These are phyloP conservation scores for Hoplodrina blanda DNA, from an alignment of 2,888 invertebrate species.

Conservation along the genomic window DNA sequence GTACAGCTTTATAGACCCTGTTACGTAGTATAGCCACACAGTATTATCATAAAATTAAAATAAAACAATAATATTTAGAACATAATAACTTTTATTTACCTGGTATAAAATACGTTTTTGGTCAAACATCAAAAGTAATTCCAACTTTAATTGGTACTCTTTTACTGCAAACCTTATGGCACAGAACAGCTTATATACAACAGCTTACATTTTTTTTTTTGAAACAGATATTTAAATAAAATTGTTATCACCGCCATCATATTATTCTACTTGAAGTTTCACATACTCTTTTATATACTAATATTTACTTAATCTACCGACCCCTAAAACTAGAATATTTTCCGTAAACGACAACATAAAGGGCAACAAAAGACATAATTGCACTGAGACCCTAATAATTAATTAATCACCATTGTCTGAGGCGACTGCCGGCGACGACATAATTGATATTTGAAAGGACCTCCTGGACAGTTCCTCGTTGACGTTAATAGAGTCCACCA, in stretches of 20 bases:
- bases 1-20: too few species aligned
- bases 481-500: constrained; percentile 53
- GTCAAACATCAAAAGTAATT: not conserved
- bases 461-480: constrained; percentile 74
- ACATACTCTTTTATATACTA: not conserved
- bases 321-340: constrained; percentile 42
- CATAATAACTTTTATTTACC: too few species aligned
- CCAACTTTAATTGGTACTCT: not conserved
- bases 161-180: too few species aligned
- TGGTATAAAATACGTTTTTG: not conserved
- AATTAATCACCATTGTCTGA: constrained; percentile 87
- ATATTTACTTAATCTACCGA: constrained; percentile 16
- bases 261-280: not conserved
- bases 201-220: too few species aligned
- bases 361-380: constrained; percentile 82
- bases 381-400: constrained; percentile 87
- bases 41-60: too few species aligned
- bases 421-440: constrained; percentile 77
- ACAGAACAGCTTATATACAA: too few species aligned
- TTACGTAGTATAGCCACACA: too few species aligned
- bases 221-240: too few species aligned
- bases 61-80: too few species aligned
- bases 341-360: constrained; percentile 60
- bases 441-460: constrained; percentile 90
- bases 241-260: too few species aligned